Percentiles rank a stretch among this genome's conserved stretches.
Evolutionary conservation across 2,113 vertebrate species (phyloP).

Genomic region (Tauraco erythrolophus): DNA sequence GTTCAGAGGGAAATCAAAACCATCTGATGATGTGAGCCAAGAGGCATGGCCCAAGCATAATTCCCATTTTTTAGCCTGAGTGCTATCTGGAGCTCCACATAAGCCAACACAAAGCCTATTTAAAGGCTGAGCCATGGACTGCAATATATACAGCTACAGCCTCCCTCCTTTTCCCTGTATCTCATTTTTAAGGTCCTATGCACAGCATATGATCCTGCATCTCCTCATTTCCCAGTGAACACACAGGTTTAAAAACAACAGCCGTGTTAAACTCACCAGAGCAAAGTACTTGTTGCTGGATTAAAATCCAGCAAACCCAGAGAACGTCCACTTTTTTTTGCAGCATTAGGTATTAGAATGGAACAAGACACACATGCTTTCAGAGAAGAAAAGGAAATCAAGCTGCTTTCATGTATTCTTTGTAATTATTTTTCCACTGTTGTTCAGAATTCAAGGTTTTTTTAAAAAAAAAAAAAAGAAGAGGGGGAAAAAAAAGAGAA

Average conservation of each 20-base stretch:
- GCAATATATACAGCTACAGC: neutral
- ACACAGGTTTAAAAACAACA: neutral
- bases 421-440: conserved; percentile 31
- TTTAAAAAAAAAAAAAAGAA: neutral
- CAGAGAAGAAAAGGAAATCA: conserved; percentile 18
- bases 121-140: neutral
- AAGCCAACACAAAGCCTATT: neutral
- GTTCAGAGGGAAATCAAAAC: neutral
- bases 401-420: conserved; percentile 36
- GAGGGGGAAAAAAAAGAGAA: neutral
- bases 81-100: neutral
- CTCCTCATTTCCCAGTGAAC: neutral
- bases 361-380: neutral
- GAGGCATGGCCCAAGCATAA: neutral
- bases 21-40: neutral
- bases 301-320: neutral
- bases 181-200: neutral
- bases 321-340: neutral
- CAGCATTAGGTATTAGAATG: neutral
- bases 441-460: conserved; percentile 35
- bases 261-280: neutral
- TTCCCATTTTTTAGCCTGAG: neutral
- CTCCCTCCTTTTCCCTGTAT: neutral
- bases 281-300: neutral
- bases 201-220: neutral